phyloP scores from a whole-genome alignment of 1,140 invertebrate species.

The Psilanteris sp. region DNA sequence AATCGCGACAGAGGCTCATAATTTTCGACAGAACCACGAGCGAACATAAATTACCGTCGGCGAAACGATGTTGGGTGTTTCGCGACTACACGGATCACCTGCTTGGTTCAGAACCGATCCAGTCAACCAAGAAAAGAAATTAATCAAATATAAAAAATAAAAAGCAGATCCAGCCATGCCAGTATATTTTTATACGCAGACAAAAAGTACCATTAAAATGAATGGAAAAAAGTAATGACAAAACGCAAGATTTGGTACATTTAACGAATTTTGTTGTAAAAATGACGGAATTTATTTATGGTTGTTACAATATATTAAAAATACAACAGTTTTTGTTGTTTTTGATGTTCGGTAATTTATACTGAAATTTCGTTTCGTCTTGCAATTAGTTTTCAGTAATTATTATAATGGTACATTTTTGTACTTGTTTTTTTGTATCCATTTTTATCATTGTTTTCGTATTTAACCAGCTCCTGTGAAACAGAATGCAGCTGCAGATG shows the following conservation, averaged over 20 bases:
- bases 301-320: no score
- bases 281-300: no score
- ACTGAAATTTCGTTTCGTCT: no score
- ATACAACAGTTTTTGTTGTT: no score
- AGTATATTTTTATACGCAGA: no score
- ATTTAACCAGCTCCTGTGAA: slow-evolving; percentile 56
- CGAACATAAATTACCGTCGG: slow-evolving; percentile 62
- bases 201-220: no score
- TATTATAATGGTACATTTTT: no score
- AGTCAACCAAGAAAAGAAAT: neutral
- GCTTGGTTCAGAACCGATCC: slow-evolving; percentile 18
- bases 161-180: no score
- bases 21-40: slow-evolving; percentile 59
- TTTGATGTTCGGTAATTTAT: no score
- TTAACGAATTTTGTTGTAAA: no score
- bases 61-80: slow-evolving; percentile 48
- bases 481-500: slow-evolving; percentile 60
- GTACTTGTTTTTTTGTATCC: slow-evolving; percentile 49
- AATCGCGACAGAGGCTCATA: slow-evolving; percentile 60
- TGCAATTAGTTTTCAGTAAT: no score
- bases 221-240: slow-evolving; percentile 17
- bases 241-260: slow-evolving; percentile 17
- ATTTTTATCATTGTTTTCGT: slow-evolving; percentile 61
- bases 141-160: no score
- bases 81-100: slow-evolving; percentile 30